Evolutionary conservation across 2,113 vertebrate species (phyloP), one percentile per base, ranked within the genome.

Genomic region (Ramphastos sulfuratus): DNA sequence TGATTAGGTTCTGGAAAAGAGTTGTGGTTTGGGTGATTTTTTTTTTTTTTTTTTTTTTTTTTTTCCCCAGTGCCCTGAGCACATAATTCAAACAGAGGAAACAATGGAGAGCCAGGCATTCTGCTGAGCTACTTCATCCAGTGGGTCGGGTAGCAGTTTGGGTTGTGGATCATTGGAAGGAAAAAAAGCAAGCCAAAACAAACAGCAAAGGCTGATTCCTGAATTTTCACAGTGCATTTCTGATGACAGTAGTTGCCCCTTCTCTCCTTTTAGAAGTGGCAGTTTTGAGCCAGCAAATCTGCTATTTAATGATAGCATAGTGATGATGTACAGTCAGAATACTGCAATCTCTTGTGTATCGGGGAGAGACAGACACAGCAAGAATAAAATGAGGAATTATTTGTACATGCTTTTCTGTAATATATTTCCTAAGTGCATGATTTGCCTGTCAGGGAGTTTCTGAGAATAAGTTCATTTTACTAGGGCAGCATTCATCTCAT

Each of bases 301-400:
- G 52, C 84, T 91, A 65, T 48, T 96, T 91, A 91, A 61, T 91
- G 65, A 81, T 92, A 69, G 84, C 39, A 85, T 72, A 85, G 31
- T 4, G 27, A 46, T 92, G 71, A 79, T 1, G 4, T 92, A n/a
- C 56, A 85, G 10, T 61, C 84, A 77, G 60, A 69, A 81, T 72
- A 78, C 90, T 81, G 87, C 90, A 91, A 72, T 96, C 89, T 96
- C 93, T 48, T 71, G 65, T 91, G 87, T 90, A 86, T 91, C 56
- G n/a, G 65, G 20, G 59, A 70, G 80, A 95, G 69, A 82, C 27
- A 75, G 78, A 76, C 46, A 85, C 52, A 79, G 64, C 44, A 72
- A 44, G 73, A 94, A 78, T 87, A 85, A 89, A 91, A 89, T 42
- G 72, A 74, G 46, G 42, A 60, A 82, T 87, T 85, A 67, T 84